Base-by-base conservation (phyloP, 2,888 invertebrate genomes). In the Amphipyra berbera region DNA sequence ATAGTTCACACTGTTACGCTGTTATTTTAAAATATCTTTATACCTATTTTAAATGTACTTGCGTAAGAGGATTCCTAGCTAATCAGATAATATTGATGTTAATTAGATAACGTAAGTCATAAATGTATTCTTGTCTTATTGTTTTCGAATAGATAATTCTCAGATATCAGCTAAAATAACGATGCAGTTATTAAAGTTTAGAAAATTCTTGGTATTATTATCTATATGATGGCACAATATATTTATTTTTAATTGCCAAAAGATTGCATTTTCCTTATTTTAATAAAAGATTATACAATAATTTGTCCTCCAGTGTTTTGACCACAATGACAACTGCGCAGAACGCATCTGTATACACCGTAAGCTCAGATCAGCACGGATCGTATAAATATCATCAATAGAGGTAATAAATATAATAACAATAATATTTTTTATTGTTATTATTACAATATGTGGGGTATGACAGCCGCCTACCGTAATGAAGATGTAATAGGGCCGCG, bases 401-500 rank as follows among this genome's bases (percentile, higher is more conserved):
- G 83, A 83, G 84, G 88, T 88, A 88, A 88, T 88, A 90, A 90
- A 91, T 81, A 89, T 83, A 88, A 87, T 91, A 89, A 92, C 90
- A 93, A 90, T 90, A 90, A 88, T 87, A 86, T 86, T 88, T 90
- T 90, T 89, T 90, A 87, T 89, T 90, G 87, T 90, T 88, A 88
- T 87, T 89, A 87, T 86, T 81, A 82, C 88, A 88, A 87, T 88
- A 73, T 71, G 80, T 74, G 83, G 87, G 86, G 84, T 77, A 82
- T 88, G 90, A 87, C 93, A 90, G 91, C 89, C 93, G 90, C 92
- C 94, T 93, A 91, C 94, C 93, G 87, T 94, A 95, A 95, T 95
- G 95, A 95, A 94, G 94, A 94, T 94, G 94, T 95, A 94, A 94
- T 95, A 84, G 93, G 92, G 94, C 89, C 82, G 88, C 83, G 85